Percentiles rank a stretch among this genome's conserved stretches.
Conservation (phyloP, 1,140 invertebrate genomes). For the Papilio helenus region DNA sequence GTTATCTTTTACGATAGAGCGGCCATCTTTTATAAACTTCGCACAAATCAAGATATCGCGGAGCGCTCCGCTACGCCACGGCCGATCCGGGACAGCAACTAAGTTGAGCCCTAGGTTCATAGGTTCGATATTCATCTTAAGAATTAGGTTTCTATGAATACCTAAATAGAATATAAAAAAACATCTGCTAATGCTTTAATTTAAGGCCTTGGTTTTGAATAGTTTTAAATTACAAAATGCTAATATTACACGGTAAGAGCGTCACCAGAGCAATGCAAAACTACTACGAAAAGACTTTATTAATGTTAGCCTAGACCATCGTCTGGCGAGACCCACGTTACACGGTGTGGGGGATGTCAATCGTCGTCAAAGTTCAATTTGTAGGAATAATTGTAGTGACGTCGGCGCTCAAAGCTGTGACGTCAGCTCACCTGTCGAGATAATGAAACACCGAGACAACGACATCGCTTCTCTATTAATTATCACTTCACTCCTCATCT, state of each 20-base stretch:
- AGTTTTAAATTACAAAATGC: too few species aligned
- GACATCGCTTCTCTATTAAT: constrained; percentile 18
- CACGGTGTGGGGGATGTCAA: not conserved
- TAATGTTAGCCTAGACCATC: too few species aligned
- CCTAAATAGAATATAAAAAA: too few species aligned
- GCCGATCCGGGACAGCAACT: not conserved
- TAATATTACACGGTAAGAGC: too few species aligned
- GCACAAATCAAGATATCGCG: not conserved
- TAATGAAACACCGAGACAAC: not conserved
- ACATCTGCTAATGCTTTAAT: too few species aligned
- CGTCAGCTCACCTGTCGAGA: not conserved
- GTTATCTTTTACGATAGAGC: constrained; percentile 21
- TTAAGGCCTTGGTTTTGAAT: too few species aligned
- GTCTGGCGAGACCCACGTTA: too few species aligned
- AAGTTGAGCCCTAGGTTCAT: not conserved
- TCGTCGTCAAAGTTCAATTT: constrained; percentile 10
- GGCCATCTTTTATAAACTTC: constrained; percentile 12
- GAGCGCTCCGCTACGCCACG: not conserved
- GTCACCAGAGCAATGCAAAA: too few species aligned
- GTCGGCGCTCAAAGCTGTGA: not conserved
- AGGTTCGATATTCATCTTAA: not conserved
- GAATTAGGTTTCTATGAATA: too few species aligned
- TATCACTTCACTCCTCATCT: not conserved
- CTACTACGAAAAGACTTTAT: too few species aligned
- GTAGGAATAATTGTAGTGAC: constrained; percentile 10